A percentile compares a stretch with the other conserved stretches of the same genome.
These are phyloP conservation scores for Chymomyza procnemis DNA, from an alignment of 2,888 invertebrate species.

Conservation along the genomic window DNA sequence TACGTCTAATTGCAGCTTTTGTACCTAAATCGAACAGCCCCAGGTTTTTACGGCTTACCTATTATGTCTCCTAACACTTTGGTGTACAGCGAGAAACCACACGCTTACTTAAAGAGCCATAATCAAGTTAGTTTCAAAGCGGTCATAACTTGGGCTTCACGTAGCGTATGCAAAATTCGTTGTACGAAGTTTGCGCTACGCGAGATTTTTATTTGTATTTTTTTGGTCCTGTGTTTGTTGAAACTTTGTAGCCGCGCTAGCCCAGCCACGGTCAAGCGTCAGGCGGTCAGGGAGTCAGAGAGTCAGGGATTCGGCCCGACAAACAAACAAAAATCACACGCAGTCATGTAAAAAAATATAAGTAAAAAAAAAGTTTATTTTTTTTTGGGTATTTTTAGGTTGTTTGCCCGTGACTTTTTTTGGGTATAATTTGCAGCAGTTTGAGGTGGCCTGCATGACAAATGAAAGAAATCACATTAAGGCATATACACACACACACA, in stretches of 20 bases:
- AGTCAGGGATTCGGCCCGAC: not conserved
- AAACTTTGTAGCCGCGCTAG: not conserved
- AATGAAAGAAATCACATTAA: constrained; percentile 12
- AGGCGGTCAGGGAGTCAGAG: not conserved
- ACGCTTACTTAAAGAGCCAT: too few species aligned
- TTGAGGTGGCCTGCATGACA: not conserved
- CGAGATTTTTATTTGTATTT: not conserved
- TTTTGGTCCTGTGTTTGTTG: not conserved
- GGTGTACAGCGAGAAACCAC: too few species aligned
- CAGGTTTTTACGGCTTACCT: too few species aligned
- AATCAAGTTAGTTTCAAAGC: too few species aligned
- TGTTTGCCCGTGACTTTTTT: not conserved
- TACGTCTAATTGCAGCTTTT: too few species aligned
- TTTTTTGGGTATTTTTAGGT: not conserved
- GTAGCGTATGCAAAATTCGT: not conserved
- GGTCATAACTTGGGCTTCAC: not conserved
- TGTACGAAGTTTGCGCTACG: not conserved
- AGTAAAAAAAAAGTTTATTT: not conserved
- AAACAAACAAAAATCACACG: not conserved
- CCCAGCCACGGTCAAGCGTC: constrained; percentile 2
- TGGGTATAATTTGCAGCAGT: not conserved
- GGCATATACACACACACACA: not conserved
- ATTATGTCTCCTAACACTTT: too few species aligned
- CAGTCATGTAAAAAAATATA: constrained; percentile 3
- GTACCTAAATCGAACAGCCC: too few species aligned